Evolutionary conservation across 2,797 vertebrate genomes (phyloP).

Genomic region (Enteromius viviparus): DNA sequence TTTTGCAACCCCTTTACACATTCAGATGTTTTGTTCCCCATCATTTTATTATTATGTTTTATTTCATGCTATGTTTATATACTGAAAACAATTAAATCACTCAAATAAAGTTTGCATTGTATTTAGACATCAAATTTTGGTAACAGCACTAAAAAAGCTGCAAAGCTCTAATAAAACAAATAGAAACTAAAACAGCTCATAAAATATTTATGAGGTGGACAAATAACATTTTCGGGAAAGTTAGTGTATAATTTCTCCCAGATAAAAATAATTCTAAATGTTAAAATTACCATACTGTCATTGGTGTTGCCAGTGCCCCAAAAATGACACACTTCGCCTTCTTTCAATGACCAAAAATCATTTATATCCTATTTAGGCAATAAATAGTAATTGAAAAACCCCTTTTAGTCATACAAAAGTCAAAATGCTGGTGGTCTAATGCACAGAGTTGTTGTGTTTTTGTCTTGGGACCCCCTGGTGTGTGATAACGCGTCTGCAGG

Average conservation of each 20-base stretch:
- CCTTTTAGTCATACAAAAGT: not conserved
- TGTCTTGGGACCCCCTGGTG: conserved; percentile 46
- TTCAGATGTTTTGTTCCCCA: not conserved
- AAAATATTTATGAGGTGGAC: conserved; percentile 7
- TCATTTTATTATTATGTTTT: not conserved
- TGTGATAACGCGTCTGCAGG: conserved; percentile 49
- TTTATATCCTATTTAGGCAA: not conserved
- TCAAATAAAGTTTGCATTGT: not conserved
- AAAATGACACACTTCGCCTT: not conserved
- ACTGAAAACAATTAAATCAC: not conserved
- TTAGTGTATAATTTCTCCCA: not conserved
- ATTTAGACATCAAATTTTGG: not conserved
- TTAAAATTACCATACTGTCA: not conserved
- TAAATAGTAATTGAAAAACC: not conserved
- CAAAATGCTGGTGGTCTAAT: conserved; percentile 4
- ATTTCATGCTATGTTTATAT: not conserved
- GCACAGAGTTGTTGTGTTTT: conserved; percentile 15
- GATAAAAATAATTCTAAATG: conserved; percentile 3
- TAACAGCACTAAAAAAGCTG: not conserved
- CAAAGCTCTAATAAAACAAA: not conserved
- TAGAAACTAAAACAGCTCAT: not conserved
- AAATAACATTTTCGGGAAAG: not conserved
- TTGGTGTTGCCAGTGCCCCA: not conserved
- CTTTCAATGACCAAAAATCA: not conserved
- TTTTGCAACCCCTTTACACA: not conserved